These are phyloP conservation scores for Hartigia nigra DNA, from an alignment of 2,888 invertebrate species.

Conservation along the genomic window DNA sequence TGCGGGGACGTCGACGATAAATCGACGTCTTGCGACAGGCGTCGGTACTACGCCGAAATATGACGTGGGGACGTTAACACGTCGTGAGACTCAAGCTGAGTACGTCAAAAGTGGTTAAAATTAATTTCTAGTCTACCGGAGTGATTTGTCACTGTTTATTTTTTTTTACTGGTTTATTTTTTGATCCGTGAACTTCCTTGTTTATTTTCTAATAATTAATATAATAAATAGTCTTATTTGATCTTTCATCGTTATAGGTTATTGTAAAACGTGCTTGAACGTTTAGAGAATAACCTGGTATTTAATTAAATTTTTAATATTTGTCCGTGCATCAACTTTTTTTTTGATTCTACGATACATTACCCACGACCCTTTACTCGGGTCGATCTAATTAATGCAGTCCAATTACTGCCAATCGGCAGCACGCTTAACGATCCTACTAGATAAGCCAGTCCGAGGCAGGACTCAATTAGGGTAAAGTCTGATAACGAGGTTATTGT, in stretches of 20 bases:
- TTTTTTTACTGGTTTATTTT: neutral
- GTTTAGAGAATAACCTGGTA: neutral
- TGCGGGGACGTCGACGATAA: constrained; percentile 41
- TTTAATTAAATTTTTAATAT: neutral
- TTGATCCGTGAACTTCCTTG: neutral
- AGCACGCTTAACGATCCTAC: neutral
- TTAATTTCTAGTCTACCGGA: neutral
- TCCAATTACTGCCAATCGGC: neutral
- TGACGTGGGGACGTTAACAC: constrained; percentile 53
- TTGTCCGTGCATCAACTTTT: neutral
- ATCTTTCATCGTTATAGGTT: neutral
- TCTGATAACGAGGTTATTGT: constrained; percentile 40
- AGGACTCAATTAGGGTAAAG: constrained; percentile 27
- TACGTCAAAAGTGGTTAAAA: neutral
- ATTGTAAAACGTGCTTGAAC: neutral
- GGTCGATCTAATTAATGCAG: neutral
- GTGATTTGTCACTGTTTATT: neutral
- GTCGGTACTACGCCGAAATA: constrained; percentile 45
- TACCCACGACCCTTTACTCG: neutral
- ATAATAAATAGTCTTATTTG: neutral
- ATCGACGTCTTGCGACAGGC: constrained; percentile 46
- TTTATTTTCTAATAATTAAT: neutral
- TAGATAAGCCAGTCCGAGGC: neutral
- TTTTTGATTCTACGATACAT: neutral
- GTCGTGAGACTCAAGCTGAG: constrained; percentile 34